Evolutionary conservation across 2,797 vertebrate genomes (phyloP).

Genomic region (Emydoidea blandingii): DNA sequence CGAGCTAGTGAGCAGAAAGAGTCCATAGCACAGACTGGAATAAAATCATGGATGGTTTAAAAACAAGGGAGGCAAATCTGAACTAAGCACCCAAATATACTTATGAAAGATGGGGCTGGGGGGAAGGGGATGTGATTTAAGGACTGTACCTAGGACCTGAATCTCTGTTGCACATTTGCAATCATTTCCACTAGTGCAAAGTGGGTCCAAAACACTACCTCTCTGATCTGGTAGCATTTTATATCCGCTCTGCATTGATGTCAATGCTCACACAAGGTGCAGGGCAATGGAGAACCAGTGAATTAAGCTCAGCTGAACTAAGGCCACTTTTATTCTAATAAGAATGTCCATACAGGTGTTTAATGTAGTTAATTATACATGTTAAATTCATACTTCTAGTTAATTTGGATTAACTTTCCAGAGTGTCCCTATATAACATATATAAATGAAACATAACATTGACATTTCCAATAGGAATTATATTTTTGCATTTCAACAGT

Average conservation of each 20-base stretch:
- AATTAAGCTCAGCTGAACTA: too few relatives aligned
- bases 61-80: neutral
- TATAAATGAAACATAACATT: too few relatives aligned
- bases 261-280: neutral
- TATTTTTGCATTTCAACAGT: too few relatives aligned
- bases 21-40: neutral
- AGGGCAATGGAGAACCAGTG: neutral
- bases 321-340: too few relatives aligned
- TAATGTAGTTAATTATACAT: too few relatives aligned
- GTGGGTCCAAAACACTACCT: too few relatives aligned
- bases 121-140: neutral
- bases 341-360: too few relatives aligned
- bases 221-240: neutral
- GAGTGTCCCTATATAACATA: too few relatives aligned
- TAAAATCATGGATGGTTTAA: neutral
- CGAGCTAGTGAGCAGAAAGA: neutral
- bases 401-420: too few relatives aligned
- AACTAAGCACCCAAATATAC: neutral
- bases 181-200: neutral
- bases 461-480: too few relatives aligned
- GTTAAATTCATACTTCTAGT: too few relatives aligned
- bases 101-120: neutral
- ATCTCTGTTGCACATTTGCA: neutral
- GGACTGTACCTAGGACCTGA: neutral
- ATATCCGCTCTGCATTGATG: neutral